Evolutionary conservation across 2,888 invertebrate genomes (phyloP).

Genomic region (Xylota segnis): DNA sequence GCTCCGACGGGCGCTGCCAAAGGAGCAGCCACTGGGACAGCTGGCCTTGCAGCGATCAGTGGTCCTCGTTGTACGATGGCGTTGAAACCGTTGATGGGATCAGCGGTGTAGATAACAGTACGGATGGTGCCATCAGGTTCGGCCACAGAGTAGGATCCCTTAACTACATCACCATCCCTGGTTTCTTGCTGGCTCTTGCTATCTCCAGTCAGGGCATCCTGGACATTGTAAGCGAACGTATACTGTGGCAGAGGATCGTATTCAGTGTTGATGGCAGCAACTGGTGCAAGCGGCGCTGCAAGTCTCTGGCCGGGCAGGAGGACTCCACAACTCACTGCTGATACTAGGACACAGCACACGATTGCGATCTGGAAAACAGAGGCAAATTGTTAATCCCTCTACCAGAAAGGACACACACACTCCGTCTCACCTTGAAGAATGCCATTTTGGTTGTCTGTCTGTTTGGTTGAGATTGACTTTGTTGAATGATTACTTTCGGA

Average conservation of each 20-base stretch:
- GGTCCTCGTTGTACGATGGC: conserved; percentile 87
- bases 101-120: conserved; percentile 82
- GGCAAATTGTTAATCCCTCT: background rate
- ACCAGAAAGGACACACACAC: background rate
- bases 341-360: conserved; percentile 77
- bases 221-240: conserved; percentile 89
- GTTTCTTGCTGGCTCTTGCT: conserved; percentile 86
- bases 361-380: conserved; percentile 77
- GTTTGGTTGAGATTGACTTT: conserved; percentile 40
- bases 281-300: conserved; percentile 77
- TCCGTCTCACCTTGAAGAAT: conserved; percentile 61
- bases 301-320: conserved; percentile 80
- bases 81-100: conserved; percentile 82
- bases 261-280: conserved; percentile 79
- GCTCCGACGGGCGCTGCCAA: conserved; percentile 78
- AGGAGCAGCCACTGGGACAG: conserved; percentile 68
- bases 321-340: conserved; percentile 75
- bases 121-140: conserved; percentile 82
- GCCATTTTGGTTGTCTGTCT: conserved; percentile 39
- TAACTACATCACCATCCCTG: conserved; percentile 88
- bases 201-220: conserved; percentile 88
- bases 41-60: conserved; percentile 65
- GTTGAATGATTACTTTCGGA: conserved; percentile 66
- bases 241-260: conserved; percentile 86
- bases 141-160: conserved; percentile 81